A percentile compares a stretch with the other conserved stretches of the same genome.
Evolutionary conservation across 2,888 invertebrate species (phyloP).

Genomic region (Sarcophaga caerulescens): DNA sequence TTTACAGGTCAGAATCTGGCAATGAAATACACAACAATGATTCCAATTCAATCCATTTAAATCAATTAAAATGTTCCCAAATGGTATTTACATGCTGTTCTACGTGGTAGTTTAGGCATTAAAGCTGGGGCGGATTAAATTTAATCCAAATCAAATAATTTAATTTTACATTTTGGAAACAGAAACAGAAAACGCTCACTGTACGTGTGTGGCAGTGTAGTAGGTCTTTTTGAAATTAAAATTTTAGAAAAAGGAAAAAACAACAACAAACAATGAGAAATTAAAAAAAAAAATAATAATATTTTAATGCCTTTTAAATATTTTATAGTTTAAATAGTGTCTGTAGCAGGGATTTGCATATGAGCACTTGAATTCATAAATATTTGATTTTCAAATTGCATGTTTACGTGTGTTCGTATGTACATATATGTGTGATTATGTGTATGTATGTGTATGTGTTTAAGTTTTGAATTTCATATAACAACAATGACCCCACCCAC

Average conservation of each 20-base stretch:
- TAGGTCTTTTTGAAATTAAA: too few species aligned
- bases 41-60: too few species aligned
- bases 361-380: neutral
- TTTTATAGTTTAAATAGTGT: slow-evolving; percentile 24
- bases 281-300: slow-evolving; percentile 1
- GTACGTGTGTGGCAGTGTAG: neutral
- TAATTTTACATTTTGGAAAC: neutral
- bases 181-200: neutral
- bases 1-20: too few species aligned
- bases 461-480: too few species aligned
- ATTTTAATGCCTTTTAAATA: slow-evolving; percentile 34
- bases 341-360: slow-evolving; percentile 7
- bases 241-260: too few species aligned
- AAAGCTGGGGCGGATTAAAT: neutral
- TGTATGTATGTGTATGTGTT: neutral
- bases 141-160: neutral
- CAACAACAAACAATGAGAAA: too few species aligned
- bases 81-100: neutral
- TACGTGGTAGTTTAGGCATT: neutral
- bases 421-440: neutral
- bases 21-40: too few species aligned
- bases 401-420: neutral
- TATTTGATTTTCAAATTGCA: slow-evolving; percentile 3
- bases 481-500: too few species aligned
- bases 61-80: neutral